Percentiles rank a stretch among this genome's conserved stretches.
Conservation (phyloP, 2,797 vertebrate genomes). For the Pangasius krempfi region DNA sequence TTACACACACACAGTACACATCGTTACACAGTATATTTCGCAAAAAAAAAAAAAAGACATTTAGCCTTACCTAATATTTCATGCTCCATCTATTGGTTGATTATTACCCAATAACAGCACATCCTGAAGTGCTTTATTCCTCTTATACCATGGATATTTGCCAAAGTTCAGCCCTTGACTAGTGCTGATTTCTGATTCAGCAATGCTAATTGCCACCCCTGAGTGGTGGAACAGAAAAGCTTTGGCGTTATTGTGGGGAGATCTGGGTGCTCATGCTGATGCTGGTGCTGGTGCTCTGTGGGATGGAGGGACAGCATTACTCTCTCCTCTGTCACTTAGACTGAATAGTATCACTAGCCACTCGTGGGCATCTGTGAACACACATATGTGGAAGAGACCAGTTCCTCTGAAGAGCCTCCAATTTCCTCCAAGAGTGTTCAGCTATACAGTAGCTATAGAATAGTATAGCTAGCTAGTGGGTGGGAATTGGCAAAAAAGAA, state of each 20-base stretch:
- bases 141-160: not conserved
- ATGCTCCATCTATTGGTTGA: too few relatives aligned
- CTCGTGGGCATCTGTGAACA: not conserved
- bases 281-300: not conserved
- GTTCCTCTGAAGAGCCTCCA: not conserved
- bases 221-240: not conserved
- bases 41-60: too few relatives aligned
- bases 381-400: too few relatives aligned
- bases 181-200: not conserved
- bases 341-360: not conserved
- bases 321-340: not conserved
- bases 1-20: too few relatives aligned
- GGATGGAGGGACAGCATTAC: not conserved
- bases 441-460: not conserved
- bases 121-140: not conserved
- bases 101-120: too few relatives aligned
- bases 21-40: too few relatives aligned
- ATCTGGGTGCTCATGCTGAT: not conserved
- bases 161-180: not conserved
- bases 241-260: too few relatives aligned
- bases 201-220: too few relatives aligned
- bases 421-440: not conserved
- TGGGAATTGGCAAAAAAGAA: not conserved
- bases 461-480: not conserved
- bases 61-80: too few relatives aligned